Evolutionary conservation across 2,797 vertebrate species (phyloP).

Genomic region (Pipistrellus kuhlii): DNA sequence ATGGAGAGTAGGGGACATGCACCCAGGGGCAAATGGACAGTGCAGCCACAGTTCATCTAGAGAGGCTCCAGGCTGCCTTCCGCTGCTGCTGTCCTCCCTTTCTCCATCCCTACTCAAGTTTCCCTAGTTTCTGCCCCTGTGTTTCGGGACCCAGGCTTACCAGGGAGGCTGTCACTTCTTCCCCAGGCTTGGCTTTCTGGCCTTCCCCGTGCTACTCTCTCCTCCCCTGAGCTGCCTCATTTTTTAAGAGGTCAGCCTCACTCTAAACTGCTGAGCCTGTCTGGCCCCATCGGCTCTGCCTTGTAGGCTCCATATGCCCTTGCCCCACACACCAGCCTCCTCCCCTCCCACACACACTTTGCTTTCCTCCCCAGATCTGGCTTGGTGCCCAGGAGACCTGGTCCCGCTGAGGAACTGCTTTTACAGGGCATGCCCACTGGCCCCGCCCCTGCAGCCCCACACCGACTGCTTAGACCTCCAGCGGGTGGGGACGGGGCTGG

Average conservation of each 20-base stretch:
- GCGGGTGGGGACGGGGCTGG: slow-evolving; percentile 20
- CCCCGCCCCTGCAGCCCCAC: slow-evolving; percentile 56
- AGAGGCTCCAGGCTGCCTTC: background rate
- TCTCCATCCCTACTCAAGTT: background rate
- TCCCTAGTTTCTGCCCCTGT: background rate
- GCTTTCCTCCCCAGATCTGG: slow-evolving; percentile 74
- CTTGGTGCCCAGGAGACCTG: slow-evolving; percentile 70
- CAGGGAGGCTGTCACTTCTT: background rate
- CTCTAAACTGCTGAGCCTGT: background rate
- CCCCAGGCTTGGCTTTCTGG: background rate
- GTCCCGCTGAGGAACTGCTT: slow-evolving; percentile 68
- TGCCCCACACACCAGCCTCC: background rate
- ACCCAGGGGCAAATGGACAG: background rate
- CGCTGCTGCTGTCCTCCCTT: background rate
- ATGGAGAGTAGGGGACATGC: background rate
- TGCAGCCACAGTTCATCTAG: background rate
- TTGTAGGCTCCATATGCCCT: background rate
- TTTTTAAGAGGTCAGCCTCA: slow-evolving; percentile 8
- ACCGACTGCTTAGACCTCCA: slow-evolving; percentile 63
- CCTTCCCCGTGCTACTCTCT: background rate
- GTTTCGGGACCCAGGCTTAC: background rate
- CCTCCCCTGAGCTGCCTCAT: background rate
- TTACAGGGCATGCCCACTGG: slow-evolving; percentile 60
- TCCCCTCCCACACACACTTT: background rate
- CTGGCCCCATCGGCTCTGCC: background rate